A percentile compares a stretch with the other conserved stretches of the same genome.
Conservation (phyloP, 2,888 invertebrate genomes). For the Bimastos eiseni region DNA sequence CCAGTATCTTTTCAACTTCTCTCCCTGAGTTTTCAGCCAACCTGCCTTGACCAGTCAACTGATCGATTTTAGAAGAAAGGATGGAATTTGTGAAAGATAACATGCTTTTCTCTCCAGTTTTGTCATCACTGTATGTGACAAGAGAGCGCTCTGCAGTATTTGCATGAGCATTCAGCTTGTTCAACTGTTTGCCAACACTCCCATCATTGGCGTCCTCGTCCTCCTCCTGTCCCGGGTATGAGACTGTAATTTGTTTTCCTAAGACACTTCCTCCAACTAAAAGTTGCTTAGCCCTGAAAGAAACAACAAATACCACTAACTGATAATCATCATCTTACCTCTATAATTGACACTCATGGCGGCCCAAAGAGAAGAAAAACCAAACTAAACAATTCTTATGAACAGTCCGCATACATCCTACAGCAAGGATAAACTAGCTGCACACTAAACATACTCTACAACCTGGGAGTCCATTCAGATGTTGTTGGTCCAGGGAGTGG, state of each 20-base stretch:
- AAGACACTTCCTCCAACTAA: slow-evolving; percentile 19
- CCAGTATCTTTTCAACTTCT: background rate
- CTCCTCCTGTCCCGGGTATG: background rate
- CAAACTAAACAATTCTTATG: background rate
- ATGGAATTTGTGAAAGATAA: background rate
- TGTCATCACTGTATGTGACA: background rate
- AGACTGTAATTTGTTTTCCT: slow-evolving; percentile 8
- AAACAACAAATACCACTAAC: background rate
- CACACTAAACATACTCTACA: background rate
- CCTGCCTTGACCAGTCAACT: background rate
- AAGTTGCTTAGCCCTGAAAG: slow-evolving; percentile 21
- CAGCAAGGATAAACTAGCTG: background rate
- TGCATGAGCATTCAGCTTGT: background rate
- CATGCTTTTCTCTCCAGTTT: background rate
- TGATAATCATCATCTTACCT: background rate
- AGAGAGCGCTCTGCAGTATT: background rate
- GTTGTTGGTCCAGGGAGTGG: background rate
- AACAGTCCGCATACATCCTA: background rate
- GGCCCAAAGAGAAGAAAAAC: background rate
- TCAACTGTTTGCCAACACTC: background rate
- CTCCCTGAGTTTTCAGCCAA: background rate
- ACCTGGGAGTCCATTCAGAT: background rate
- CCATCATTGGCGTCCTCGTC: background rate
- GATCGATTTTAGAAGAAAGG: background rate
- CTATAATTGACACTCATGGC: background rate